Evolutionary conservation across 2,888 invertebrate genomes (phyloP).

Genomic region (Amiota mariae): DNA sequence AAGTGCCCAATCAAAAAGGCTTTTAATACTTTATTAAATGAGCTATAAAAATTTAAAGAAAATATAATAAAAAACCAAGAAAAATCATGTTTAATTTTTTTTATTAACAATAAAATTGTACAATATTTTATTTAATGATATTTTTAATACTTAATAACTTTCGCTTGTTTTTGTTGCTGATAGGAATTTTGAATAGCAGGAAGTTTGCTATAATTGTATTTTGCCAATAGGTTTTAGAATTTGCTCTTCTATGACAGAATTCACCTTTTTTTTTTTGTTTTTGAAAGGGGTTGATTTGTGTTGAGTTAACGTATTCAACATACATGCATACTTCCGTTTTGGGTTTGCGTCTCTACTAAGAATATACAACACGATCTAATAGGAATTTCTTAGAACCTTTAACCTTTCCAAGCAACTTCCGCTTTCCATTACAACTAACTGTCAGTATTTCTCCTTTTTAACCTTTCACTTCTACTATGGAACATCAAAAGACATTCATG

Average conservation of each 20-base stretch:
- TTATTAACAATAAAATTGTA: too few species aligned
- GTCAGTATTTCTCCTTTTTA: neutral
- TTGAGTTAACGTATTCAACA: constrained; percentile 41
- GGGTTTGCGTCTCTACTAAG: constrained; percentile 44
- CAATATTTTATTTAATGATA: too few species aligned
- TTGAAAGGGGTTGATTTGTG: neutral
- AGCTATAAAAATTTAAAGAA: too few species aligned
- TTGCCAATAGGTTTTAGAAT: neutral
- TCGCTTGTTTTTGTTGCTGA: neutral
- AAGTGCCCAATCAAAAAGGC: neutral
- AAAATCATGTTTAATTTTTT: too few species aligned
- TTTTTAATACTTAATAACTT: constrained; percentile 10
- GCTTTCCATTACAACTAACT: neutral
- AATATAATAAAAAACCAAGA: too few species aligned
- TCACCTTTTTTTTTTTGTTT: too few species aligned
- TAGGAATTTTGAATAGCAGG: neutral
- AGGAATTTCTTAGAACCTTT: constrained; percentile 39
- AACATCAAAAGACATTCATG: neutral
- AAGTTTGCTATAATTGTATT: neutral
- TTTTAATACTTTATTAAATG: constrained; percentile 23
- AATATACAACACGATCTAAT: neutral
- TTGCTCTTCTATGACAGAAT: too few species aligned
- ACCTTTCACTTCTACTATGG: neutral
- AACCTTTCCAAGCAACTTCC: neutral
- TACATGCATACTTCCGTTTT: constrained; percentile 30